Conservation (phyloP, 2,888 invertebrate species). For the Orthosia incerta region DNA sequence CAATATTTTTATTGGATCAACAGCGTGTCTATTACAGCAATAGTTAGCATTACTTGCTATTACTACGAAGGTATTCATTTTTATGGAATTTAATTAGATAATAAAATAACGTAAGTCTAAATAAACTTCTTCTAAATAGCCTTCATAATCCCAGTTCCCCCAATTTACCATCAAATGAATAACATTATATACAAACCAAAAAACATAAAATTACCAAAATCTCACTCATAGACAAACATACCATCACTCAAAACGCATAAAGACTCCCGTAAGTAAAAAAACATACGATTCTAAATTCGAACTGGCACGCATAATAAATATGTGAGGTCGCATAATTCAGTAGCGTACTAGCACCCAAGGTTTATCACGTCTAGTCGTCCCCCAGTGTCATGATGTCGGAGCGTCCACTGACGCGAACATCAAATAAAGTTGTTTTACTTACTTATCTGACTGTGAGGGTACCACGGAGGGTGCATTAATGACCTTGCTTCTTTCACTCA, state of each 20-base stretch:
- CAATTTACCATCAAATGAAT: background rate
- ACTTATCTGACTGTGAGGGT: constrained; percentile 82
- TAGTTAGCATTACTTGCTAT: background rate
- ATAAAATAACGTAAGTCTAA: too few relatives aligned
- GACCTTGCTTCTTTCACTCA: constrained; percentile 74
- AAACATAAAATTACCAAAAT: constrained; percentile 2
- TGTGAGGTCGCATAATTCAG: constrained; percentile 66
- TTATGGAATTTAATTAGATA: too few relatives aligned
- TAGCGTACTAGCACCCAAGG: constrained; percentile 12
- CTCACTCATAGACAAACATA: constrained; percentile 6
- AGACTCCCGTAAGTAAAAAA: constrained; percentile 50
- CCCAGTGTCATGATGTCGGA: constrained; percentile 78
- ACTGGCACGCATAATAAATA: constrained; percentile 69
- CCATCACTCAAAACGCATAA: constrained; percentile 34
- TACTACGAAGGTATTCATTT: too few relatives aligned
- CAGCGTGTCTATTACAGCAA: background rate
- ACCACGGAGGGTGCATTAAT: constrained; percentile 87
- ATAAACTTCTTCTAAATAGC: too few relatives aligned
- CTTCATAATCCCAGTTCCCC: too few relatives aligned
- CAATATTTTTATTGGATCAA: background rate
- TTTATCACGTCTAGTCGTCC: constrained; percentile 75
- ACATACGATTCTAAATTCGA: constrained; percentile 69
- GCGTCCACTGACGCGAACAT: constrained; percentile 84
- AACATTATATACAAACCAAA: background rate
- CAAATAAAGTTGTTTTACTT: constrained; percentile 91